A percentile compares a stretch with the other conserved stretches of the same genome.
Conservation (phyloP, 2,113 vertebrate species). For the Trinectes maculatus region DNA sequence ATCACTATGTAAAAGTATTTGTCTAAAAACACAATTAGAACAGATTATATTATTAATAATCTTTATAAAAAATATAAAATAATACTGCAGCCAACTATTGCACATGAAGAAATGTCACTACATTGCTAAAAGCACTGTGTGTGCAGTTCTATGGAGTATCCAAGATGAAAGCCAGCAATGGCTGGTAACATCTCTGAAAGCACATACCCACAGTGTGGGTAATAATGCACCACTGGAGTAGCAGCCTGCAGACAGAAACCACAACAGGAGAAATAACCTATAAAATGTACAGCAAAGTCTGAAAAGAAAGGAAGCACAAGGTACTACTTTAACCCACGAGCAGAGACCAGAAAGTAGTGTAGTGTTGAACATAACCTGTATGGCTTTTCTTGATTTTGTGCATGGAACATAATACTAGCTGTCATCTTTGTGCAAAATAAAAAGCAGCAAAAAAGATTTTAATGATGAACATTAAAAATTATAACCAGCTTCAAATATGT, state of each 20-base stretch:
- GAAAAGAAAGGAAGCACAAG: background rate
- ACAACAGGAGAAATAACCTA: slow-evolving; percentile 31
- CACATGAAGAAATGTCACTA: slow-evolving; percentile 25
- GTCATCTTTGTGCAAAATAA: background rate
- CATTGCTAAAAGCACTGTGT: slow-evolving; percentile 35
- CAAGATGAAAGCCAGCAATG: slow-evolving; percentile 67
- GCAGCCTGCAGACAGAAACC: slow-evolving; percentile 49
- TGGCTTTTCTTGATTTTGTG: background rate
- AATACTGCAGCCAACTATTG: too few relatives aligned
- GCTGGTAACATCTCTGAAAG: slow-evolving; percentile 65
- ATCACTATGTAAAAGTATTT: background rate
- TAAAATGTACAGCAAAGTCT: slow-evolving; percentile 26
- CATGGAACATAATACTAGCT: background rate
- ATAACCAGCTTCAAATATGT: background rate
- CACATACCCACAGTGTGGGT: slow-evolving; percentile 77
- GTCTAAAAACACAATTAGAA: background rate
- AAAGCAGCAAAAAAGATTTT: background rate
- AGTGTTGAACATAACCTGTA: background rate
- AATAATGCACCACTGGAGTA: slow-evolving; percentile 64
- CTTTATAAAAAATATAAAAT: background rate
- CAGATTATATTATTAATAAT: background rate
- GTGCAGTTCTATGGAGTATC: slow-evolving; percentile 42
- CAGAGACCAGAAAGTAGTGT: slow-evolving; percentile 6
- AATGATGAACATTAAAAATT: background rate
- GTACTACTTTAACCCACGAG: slow-evolving; percentile 20